A percentile compares a stretch with the other conserved stretches of the same genome.
Evolutionary conservation across 1,140 invertebrate genomes (phyloP).

Genomic region (Contarinia nasturtii): DNA sequence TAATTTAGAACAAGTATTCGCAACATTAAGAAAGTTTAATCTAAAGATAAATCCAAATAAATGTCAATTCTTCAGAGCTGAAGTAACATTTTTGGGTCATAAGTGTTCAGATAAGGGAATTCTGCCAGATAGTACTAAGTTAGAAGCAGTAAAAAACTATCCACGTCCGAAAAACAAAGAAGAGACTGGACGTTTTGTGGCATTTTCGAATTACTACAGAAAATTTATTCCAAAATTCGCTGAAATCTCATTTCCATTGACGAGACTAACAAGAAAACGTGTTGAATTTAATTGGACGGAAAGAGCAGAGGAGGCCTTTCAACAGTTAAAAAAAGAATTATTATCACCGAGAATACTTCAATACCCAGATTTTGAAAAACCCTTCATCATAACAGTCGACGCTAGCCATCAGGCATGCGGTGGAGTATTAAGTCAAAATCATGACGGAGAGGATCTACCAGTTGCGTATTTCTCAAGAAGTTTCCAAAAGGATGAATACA

Average conservation of each 20-base stretch:
- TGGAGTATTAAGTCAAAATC: slow-evolving; percentile 10
- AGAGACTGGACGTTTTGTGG: slow-evolving; percentile 10
- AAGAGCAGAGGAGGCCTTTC: background rate
- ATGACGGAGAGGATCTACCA: slow-evolving; percentile 6
- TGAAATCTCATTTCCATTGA: slow-evolving; percentile 8
- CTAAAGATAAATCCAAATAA: slow-evolving; percentile 12
- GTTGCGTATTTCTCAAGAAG: slow-evolving; percentile 15
- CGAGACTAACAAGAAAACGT: slow-evolving; percentile 4
- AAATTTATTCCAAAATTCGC: slow-evolving; percentile 12
- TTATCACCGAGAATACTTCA: background rate
- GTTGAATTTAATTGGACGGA: background rate
- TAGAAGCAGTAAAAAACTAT: slow-evolving; percentile 9
- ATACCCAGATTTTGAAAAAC: background rate
- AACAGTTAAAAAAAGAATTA: background rate
- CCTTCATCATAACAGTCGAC: background rate
- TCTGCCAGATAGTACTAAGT: slow-evolving; percentile 9
- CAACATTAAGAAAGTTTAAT: slow-evolving; percentile 11
- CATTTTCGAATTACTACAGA: slow-evolving; percentile 8
- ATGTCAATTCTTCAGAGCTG: slow-evolving; percentile 14
- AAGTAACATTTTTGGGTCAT: slow-evolving; percentile 17
- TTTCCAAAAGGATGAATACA: slow-evolving; percentile 11
- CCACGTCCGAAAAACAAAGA: slow-evolving; percentile 10
- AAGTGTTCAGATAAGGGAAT: slow-evolving; percentile 10
- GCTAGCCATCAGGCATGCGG: slow-evolving; percentile 1
- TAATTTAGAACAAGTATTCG: slow-evolving; percentile 18